phyloP scores from a whole-genome alignment of 2,113 vertebrate genomes.

The Otocyon megalotis region DNA sequence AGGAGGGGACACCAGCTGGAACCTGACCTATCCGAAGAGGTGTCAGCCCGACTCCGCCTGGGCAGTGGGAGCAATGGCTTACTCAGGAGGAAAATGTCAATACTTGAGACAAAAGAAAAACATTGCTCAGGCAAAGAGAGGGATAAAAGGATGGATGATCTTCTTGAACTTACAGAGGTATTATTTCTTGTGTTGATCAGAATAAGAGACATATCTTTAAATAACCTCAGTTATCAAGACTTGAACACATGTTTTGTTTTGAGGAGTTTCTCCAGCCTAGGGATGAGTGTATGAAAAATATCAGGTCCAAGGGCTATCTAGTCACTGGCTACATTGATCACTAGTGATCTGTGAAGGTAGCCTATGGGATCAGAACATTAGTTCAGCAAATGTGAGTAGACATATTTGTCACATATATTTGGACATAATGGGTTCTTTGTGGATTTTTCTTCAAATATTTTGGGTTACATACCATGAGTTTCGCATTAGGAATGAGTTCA shows the following conservation, averaged over 20 bases:
- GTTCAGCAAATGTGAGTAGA: not conserved
- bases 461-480: not conserved
- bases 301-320: not conserved
- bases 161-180: slow-evolving; percentile 89
- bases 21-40: slow-evolving; percentile 91
- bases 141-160: slow-evolving; percentile 86
- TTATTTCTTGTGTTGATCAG: slow-evolving; percentile 21
- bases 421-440: not conserved
- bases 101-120: slow-evolving; percentile 78
- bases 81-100: slow-evolving; percentile 70
- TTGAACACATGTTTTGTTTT: slow-evolving; percentile 34
- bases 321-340: not conserved
- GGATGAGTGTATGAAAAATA: not conserved
- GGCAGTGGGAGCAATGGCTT: slow-evolving; percentile 83
- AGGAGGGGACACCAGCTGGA: slow-evolving; percentile 84
- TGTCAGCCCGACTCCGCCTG: slow-evolving; percentile 91
- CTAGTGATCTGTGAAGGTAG: not conserved
- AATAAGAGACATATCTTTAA: slow-evolving; percentile 26
- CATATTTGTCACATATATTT: not conserved
- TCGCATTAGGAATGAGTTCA: not conserved
- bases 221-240: not conserved
- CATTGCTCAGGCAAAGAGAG: slow-evolving; percentile 79
- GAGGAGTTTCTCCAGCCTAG: not conserved
- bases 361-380: not conserved
- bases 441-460: slow-evolving; percentile 30